phyloP scores from a whole-genome alignment of 2,113 vertebrate genomes.

The Cyprinodon brontotheroides region DNA sequence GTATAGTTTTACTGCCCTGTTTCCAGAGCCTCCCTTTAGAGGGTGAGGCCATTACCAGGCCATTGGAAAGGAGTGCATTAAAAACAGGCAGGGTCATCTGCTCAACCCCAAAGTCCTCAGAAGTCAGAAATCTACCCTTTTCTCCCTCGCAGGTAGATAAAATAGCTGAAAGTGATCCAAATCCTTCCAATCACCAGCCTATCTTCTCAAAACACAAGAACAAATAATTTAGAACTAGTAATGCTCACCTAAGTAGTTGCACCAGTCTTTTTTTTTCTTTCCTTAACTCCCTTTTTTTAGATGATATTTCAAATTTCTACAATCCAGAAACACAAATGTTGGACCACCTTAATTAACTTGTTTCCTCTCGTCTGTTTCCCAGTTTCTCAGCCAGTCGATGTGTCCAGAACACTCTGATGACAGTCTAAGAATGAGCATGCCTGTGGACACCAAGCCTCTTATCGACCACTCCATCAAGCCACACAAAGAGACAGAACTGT shows the following conservation, averaged over 20 bases:
- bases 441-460: slow-evolving; percentile 85
- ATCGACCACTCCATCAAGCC: slow-evolving; percentile 81
- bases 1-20: slow-evolving; percentile 80
- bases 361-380: slow-evolving; percentile 38
- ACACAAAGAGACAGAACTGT: slow-evolving; percentile 93
- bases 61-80: slow-evolving; percentile 72
- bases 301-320: background rate
- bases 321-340: background rate
- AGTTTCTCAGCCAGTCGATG: slow-evolving; percentile 94
- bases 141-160: slow-evolving; percentile 93
- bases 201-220: slow-evolving; percentile 21
- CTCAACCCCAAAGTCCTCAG: slow-evolving; percentile 84
- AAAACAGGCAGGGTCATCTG: slow-evolving; percentile 79
- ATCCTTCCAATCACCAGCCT: slow-evolving; percentile 82
- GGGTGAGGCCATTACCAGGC: slow-evolving; percentile 83
- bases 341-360: background rate
- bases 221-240: slow-evolving; percentile 60
- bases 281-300: background rate
- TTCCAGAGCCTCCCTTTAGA: slow-evolving; percentile 88
- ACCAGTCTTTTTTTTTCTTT: background rate
- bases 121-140: slow-evolving; percentile 90
- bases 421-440: slow-evolving; percentile 82
- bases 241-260: slow-evolving; percentile 20
- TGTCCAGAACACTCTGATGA: slow-evolving; percentile 85
- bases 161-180: slow-evolving; percentile 74